phyloP scores from a whole-genome alignment of 2,797 vertebrate species.

The Masticophis lateralis region DNA sequence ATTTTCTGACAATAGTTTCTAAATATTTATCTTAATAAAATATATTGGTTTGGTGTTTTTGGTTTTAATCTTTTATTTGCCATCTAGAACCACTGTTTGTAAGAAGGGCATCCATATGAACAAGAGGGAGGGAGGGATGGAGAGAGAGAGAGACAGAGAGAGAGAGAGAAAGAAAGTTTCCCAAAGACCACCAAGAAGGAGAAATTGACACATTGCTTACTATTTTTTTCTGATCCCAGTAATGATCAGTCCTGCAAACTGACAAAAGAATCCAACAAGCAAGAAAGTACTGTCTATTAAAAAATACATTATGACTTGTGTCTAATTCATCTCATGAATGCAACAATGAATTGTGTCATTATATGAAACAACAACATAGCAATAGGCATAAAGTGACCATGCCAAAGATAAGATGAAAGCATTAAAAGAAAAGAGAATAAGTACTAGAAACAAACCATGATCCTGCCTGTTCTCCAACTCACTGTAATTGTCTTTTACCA shows the following conservation, averaged over 20 bases:
- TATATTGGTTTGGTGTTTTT: background rate
- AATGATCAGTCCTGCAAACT: background rate
- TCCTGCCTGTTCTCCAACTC: background rate
- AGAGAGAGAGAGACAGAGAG: too few relatives aligned
- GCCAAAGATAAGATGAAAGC: background rate
- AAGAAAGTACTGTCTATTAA: background rate
- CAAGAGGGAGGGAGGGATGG: too few relatives aligned
- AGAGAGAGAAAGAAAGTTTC: background rate
- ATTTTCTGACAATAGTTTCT: background rate
- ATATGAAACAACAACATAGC: background rate
- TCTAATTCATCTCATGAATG: background rate
- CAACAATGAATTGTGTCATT: background rate
- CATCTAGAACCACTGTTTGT: background rate
- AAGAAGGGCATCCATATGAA: background rate
- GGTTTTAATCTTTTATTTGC: background rate
- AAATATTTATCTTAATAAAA: background rate
- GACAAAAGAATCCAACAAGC: background rate
- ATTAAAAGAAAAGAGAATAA: background rate
- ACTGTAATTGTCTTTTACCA: slow-evolving; percentile 6
- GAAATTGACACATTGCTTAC: background rate
- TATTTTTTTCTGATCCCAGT: background rate
- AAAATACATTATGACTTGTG: background rate
- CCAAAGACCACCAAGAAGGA: background rate
- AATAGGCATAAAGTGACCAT: background rate
- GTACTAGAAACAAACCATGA: background rate